Evolutionary conservation across 1,140 invertebrate species (phyloP).

Genomic region (Pemphigus obesinymphae): DNA sequence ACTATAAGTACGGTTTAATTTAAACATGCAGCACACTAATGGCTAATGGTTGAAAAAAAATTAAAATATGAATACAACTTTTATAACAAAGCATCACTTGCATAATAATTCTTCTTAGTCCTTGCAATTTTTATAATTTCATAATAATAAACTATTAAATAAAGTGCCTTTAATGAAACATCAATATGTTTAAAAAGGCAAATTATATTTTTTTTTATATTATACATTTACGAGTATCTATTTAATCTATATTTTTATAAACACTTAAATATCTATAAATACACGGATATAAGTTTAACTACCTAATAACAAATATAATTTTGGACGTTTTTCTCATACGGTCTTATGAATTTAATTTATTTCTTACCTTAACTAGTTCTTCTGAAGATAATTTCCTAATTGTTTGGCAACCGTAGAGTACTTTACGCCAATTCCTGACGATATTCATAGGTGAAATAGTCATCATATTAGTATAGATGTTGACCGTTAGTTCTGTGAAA

Average conservation of each 20-base stretch:
- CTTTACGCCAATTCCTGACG: slow-evolving; percentile 46
- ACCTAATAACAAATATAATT: not conserved
- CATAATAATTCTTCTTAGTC: too few relatives aligned
- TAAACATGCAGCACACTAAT: too few relatives aligned
- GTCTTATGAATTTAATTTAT: not conserved
- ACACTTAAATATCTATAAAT: not conserved
- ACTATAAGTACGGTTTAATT: too few relatives aligned
- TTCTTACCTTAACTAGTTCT: slow-evolving; percentile 53
- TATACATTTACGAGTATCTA: too few relatives aligned
- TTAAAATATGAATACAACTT: too few relatives aligned
- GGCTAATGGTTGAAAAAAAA: too few relatives aligned
- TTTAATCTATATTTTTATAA: not conserved
- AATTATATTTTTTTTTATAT: too few relatives aligned
- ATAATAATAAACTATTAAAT: too few relatives aligned
- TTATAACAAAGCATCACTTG: too few relatives aligned
- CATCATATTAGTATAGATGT: slow-evolving; percentile 28
- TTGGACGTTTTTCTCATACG: not conserved
- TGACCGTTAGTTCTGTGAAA: slow-evolving; percentile 14
- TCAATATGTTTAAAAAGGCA: too few relatives aligned
- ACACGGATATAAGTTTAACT: not conserved
- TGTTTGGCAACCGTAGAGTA: slow-evolving; percentile 46
- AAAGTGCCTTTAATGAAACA: too few relatives aligned
- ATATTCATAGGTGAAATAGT: slow-evolving; percentile 42
- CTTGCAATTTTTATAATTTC: too few relatives aligned
- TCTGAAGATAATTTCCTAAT: slow-evolving; percentile 50